Conservation (phyloP, 2,888 invertebrate genomes). For the Calliscelio sp. region DNA sequence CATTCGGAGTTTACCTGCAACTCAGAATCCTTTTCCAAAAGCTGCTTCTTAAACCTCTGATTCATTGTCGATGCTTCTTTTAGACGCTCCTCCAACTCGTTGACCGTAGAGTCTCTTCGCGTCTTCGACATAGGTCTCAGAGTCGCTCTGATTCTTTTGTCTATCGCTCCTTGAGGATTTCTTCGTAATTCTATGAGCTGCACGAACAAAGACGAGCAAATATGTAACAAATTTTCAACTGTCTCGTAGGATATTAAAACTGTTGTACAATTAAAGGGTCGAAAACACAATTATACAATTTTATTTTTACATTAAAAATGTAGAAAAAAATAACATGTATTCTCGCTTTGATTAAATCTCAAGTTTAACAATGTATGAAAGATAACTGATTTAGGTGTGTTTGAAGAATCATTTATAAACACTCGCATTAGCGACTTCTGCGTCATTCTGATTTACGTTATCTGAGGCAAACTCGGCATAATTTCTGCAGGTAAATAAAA, state of each 20-base stretch:
- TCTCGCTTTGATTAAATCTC: too few relatives aligned
- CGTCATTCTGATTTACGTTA: too few relatives aligned
- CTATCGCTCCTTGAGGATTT: constrained; percentile 93
- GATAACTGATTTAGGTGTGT: too few relatives aligned
- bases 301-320: background rate
- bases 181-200: constrained; percentile 96
- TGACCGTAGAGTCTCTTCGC: constrained; percentile 92
- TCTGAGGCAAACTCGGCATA: too few relatives aligned
- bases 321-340: background rate
- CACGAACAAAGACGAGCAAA: constrained; percentile 70
- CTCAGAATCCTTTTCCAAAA: constrained; percentile 94
- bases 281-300: background rate
- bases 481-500: too few relatives aligned
- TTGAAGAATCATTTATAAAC: too few relatives aligned
- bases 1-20: constrained; percentile 88
- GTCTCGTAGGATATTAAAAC: background rate
- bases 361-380: too few relatives aligned
- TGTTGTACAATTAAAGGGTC: background rate
- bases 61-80: constrained; percentile 94
- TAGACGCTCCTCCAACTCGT: constrained; percentile 93
- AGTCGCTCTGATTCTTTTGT: constrained; percentile 94
- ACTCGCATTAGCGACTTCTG: too few relatives aligned
- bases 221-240: constrained; percentile 13
- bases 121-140: constrained; percentile 93
- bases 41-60: constrained; percentile 92